These are phyloP conservation scores for Tragelaphus imberbis DNA, from an alignment of 2,113 vertebrate genomes.

Conservation along the genomic window DNA sequence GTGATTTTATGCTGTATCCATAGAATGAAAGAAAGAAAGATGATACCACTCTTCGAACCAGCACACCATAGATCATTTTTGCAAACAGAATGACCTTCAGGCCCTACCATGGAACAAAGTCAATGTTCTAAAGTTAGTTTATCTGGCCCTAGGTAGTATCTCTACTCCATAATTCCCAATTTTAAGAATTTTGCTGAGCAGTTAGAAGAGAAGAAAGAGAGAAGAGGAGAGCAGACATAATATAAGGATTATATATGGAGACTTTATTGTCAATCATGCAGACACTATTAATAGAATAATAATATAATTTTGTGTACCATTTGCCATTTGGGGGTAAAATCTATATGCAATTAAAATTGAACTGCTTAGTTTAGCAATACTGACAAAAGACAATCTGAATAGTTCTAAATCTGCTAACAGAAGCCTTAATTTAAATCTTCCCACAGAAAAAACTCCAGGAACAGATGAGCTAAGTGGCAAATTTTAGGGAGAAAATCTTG, in stretches of 20 bases:
- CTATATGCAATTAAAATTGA: neutral
- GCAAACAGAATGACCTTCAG: neutral
- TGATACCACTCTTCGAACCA: neutral
- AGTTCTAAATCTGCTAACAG: neutral
- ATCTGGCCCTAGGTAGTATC: neutral
- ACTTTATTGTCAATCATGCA: neutral
- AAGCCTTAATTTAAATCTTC: neutral
- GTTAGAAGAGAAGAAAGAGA: neutral
- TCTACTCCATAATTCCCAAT: neutral
- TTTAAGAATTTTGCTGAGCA: neutral
- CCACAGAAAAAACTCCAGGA: neutral
- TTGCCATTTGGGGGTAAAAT: neutral
- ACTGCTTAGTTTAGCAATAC: neutral
- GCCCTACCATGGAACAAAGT: fast-evolving
- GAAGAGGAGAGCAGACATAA: neutral
- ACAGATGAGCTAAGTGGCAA: neutral
- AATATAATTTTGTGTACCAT: neutral
- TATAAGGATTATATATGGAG: neutral
- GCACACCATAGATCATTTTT: neutral
- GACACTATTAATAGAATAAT: neutral
- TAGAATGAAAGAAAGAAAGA: neutral
- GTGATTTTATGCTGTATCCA: neutral
- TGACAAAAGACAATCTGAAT: neutral
- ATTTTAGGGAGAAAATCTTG: neutral
- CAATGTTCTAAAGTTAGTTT: neutral